These are phyloP conservation scores for Gymnobelideus leadbeateri DNA, from an alignment of 2,113 vertebrate species.

Conservation along the genomic window DNA sequence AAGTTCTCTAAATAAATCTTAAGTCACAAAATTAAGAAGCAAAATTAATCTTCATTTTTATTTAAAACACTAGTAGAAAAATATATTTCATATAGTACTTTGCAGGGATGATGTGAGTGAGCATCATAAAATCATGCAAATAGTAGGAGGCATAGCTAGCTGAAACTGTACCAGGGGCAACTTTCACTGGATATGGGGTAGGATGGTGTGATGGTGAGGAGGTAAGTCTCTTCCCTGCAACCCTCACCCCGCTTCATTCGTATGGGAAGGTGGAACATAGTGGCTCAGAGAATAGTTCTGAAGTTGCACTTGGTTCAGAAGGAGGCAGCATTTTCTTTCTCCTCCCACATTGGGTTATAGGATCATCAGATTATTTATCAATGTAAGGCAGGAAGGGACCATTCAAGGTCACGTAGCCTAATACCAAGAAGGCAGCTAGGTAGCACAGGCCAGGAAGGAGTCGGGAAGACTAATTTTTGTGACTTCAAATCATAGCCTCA, in stretches of 20 bases:
- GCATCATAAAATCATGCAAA: background rate
- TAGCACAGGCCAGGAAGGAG: too few relatives aligned
- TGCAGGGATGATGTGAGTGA: background rate
- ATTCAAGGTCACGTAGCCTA: too few relatives aligned
- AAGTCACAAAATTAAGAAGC: conserved; percentile 32
- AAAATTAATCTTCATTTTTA: background rate
- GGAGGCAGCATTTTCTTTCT: too few relatives aligned
- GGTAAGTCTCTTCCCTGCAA: background rate
- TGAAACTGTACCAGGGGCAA: background rate
- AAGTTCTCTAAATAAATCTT: conserved; percentile 11
- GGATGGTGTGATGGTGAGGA: background rate
- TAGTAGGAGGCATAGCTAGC: background rate
- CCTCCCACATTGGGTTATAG: too few relatives aligned
- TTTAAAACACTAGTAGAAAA: conserved; percentile 31
- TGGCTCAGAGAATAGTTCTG: too few relatives aligned
- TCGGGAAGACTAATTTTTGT: too few relatives aligned
- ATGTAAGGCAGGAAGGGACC: too few relatives aligned
- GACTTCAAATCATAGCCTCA: too few relatives aligned
- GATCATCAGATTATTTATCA: too few relatives aligned
- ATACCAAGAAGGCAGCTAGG: too few relatives aligned
- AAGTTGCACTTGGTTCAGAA: too few relatives aligned
- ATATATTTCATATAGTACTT: background rate
- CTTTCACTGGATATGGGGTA: background rate
- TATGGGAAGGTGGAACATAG: background rate
- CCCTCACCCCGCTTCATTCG: too few relatives aligned